Conservation (phyloP, 1,140 invertebrate species). For the Homalodisca vitripennis region DNA sequence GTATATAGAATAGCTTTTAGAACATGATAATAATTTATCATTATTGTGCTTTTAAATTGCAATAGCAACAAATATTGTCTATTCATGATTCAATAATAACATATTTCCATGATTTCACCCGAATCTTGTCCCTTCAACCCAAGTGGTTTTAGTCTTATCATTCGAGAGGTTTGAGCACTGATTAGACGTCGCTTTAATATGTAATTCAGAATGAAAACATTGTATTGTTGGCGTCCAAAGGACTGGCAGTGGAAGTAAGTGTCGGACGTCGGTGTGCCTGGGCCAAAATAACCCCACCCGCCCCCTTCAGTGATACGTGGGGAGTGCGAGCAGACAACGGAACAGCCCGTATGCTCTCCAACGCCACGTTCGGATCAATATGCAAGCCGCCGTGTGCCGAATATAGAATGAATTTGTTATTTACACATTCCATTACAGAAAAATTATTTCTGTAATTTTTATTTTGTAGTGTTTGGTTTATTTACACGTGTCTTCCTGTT, state of each 20-base stretch:
- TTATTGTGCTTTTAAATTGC: too few relatives aligned
- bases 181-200: slow-evolving; percentile 1
- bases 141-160: too few relatives aligned
- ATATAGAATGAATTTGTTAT: not conserved
- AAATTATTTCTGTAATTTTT: not conserved
- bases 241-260: slow-evolving; percentile 24
- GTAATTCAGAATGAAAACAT: slow-evolving; percentile 27
- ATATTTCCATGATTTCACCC: too few relatives aligned
- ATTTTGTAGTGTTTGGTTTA: not conserved
- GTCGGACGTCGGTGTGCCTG: not conserved
- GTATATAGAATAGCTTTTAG: too few relatives aligned
- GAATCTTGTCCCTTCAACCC: too few relatives aligned
- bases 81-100: too few relatives aligned
- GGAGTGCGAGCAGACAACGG: slow-evolving; percentile 25
- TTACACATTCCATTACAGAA: not conserved
- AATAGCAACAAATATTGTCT: too few relatives aligned
- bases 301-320: slow-evolving; percentile 7
- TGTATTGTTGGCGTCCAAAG: slow-evolving; percentile 16
- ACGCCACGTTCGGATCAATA: slow-evolving; percentile 37
- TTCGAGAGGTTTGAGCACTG: not conserved
- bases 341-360: slow-evolving; percentile 20
- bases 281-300: slow-evolving; percentile 34
- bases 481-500: slow-evolving; percentile 2
- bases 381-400: slow-evolving; percentile 8
- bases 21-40: too few relatives aligned